Evolutionary conservation across 2,797 vertebrate genomes (phyloP), one percentile per base, ranked within the genome.

Genomic region (Eleutherodactylus coqui): DNA sequence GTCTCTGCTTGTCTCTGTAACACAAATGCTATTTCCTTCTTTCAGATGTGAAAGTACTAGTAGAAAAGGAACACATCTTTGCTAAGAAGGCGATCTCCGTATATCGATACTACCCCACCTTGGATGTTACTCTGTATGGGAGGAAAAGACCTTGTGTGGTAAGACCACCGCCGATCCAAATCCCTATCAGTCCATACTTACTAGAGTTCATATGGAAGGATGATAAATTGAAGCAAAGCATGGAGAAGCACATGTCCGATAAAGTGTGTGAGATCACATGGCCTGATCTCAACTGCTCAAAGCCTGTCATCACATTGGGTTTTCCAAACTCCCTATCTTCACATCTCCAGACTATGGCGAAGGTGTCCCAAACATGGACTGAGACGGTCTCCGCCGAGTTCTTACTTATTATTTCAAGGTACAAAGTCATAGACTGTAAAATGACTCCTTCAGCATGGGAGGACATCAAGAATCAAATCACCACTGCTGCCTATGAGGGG

Each of bases 71-170:
- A 21, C 92, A 95, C 2, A 27, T 4, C 0, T 89, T 97, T 55
- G 53, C 83, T 29, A 90, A 91, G 75, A 92, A 80, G 34, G 89
- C 91, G 0, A 69, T 98, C 45, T 93, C 89, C 53, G 89, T 96
- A 58, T 96, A 96, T 85, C 96, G 94, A 0, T 97, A 95, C 89
- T 94, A 94, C 0, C 0, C 58, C 27, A 96, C 92, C 0, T 87
- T 97, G 89, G 91, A 91, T 49, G 87, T 90, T 2, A 93, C 95
- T 49, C 89, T 98, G 0, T 97, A 97, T 29, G 96, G 96, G 41
- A 91, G 93, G 70, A 91, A 94, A 0, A 94, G 94, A 0, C 95
- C 96, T 0, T 62, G 87, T 16, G 93, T 96, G 89, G 95, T 93
- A 87, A 89, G 95, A 73, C 96, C 96, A 0, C 91, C 96, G 32